phyloP scores from a whole-genome alignment of 2,797 vertebrate genomes.

The Gambusia yucatana region DNA sequence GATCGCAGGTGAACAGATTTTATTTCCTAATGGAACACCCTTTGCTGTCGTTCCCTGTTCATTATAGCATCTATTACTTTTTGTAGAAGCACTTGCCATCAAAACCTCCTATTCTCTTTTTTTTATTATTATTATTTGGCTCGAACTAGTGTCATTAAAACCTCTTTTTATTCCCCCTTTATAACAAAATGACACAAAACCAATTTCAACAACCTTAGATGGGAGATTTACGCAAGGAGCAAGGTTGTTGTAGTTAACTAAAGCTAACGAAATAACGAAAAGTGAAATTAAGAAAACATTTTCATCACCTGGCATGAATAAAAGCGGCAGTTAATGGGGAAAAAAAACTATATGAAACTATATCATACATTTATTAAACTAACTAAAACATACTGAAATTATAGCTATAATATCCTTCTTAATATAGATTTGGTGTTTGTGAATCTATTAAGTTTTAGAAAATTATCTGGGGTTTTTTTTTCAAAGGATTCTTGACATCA shows the following conservation, averaged over 20 bases:
- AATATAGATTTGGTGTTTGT: no score
- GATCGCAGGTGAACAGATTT: conserved; percentile 46
- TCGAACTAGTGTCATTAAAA: background rate
- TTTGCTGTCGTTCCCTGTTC: background rate
- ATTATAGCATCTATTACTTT: background rate
- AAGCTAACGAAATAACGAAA: no score
- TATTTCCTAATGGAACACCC: background rate
- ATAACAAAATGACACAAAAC: background rate
- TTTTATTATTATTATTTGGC: background rate
- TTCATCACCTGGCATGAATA: no score
- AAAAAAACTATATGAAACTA: no score
- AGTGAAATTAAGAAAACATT: no score
- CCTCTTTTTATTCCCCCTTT: background rate
- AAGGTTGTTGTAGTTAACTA: no score
- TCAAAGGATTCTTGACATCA: background rate
- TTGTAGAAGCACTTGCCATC: background rate
- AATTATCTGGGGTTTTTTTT: background rate
- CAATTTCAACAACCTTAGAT: background rate
- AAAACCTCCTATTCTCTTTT: background rate
- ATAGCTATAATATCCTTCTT: no score
- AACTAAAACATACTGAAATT: no score
- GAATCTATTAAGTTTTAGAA: no score
- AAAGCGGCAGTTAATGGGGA: no score
- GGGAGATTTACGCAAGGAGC: background rate
- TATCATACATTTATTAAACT: no score